A percentile compares a stretch with the other conserved stretches of the same genome.
These are phyloP conservation scores for Argyra leucocephala DNA, from an alignment of 2,888 invertebrate genomes.

Conservation along the genomic window DNA sequence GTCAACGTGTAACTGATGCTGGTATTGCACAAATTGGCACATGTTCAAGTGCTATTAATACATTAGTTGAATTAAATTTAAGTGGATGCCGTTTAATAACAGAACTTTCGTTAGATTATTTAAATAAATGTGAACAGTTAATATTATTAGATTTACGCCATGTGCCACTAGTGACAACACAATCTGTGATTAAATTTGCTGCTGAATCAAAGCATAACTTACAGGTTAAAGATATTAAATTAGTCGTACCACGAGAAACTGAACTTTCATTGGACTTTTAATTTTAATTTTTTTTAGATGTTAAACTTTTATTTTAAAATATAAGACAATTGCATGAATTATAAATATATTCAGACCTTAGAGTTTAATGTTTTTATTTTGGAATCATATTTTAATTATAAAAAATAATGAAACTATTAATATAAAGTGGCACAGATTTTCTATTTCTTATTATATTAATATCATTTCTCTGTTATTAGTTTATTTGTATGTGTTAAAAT, in stretches of 20 bases:
- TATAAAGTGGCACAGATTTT: no score
- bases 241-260: constrained; percentile 53
- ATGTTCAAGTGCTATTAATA: constrained; percentile 55
- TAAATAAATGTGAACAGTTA: constrained; percentile 64
- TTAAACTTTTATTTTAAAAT: no score
- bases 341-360: no score
- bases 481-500: no score
- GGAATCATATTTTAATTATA: no score
- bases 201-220: constrained; percentile 69
- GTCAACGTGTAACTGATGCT: constrained; percentile 79
- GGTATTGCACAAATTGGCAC: constrained; percentile 80
- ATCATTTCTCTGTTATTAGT: no score
- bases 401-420: no score
- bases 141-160: constrained; percentile 67
- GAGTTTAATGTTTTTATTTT: no score
- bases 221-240: constrained; percentile 68
- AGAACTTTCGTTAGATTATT: constrained; percentile 71
- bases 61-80: constrained; percentile 65
- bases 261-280: background rate
- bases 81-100: constrained; percentile 75
- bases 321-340: no score
- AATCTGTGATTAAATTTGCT: constrained; percentile 74
- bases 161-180: constrained; percentile 68
- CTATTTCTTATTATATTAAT: no score
- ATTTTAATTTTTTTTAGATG: background rate